A percentile compares a stretch with the other conserved stretches of the same genome.
phyloP scores from a whole-genome alignment of 2,888 invertebrate species.

The Sarcophaga caerulescens region DNA sequence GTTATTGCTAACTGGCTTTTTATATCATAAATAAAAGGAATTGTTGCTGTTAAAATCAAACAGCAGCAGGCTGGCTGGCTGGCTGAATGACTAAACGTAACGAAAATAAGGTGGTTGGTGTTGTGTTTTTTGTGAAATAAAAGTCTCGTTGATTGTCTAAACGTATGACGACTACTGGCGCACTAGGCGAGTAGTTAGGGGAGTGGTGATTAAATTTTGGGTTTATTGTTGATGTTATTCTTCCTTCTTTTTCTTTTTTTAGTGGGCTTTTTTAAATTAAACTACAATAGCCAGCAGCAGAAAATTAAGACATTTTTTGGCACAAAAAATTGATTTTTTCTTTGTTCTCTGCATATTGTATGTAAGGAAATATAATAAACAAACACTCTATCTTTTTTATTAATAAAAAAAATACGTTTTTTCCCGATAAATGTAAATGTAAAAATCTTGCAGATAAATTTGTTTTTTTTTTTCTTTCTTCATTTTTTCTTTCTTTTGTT shows the following conservation, averaged over 20 bases:
- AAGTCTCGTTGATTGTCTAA: no score
- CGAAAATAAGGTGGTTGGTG: conserved; percentile 17
- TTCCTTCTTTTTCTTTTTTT: neutral
- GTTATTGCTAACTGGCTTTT: conserved; percentile 21
- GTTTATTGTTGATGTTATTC: conserved; percentile 21
- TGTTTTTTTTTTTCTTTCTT: no score
- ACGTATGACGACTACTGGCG: no score
- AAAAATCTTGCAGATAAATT: no score
- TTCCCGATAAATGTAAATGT: no score
- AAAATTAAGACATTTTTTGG: neutral
- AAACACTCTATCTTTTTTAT: neutral
- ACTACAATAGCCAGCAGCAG: neutral
- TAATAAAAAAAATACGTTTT: no score
- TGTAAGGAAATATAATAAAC: neutral
- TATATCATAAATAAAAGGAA: conserved; percentile 24
- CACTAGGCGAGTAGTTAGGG: no score
- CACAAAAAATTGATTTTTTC: neutral
- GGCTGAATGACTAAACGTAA: neutral
- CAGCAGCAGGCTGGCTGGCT: conserved; percentile 8
- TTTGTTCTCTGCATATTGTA: neutral
- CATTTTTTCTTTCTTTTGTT: no score
- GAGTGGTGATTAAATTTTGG: conserved; percentile 29
- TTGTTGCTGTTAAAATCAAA: conserved; percentile 38
- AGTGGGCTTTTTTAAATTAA: neutral
- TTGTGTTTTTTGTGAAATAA: conserved; percentile 18